A percentile compares a stretch with the other conserved stretches of the same genome.
Conservation (phyloP, 2,888 invertebrate species). For the Spilarctia lutea region DNA sequence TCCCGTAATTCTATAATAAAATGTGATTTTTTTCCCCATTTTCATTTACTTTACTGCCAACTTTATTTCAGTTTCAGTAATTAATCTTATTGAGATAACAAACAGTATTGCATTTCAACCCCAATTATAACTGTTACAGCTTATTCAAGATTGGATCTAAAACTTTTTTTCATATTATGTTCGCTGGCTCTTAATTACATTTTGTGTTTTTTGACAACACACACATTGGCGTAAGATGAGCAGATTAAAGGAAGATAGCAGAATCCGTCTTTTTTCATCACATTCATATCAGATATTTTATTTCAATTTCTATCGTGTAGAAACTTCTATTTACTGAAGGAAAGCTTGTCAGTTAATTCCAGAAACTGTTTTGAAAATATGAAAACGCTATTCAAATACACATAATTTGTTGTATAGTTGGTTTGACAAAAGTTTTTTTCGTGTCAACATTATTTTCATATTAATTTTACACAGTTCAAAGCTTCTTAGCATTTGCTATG, state of each 20-base stretch:
- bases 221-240: neutral
- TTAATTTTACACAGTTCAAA: neutral
- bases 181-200: neutral
- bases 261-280: neutral
- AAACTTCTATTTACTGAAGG: too few relatives aligned
- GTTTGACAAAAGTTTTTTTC: conserved; percentile 1
- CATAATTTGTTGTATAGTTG: neutral
- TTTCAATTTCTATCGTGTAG: neutral
- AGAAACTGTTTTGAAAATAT: neutral
- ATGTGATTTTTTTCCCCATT: neutral
- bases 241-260: neutral
- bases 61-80: neutral
- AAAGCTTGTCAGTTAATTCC: neutral
- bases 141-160: neutral
- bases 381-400: neutral
- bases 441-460: neutral
- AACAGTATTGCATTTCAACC: neutral
- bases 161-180: neutral
- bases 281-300: neutral
- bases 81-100: neutral
- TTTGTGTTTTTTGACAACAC: neutral
- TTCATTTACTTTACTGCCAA: neutral
- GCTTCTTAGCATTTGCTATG: neutral
- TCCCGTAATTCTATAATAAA: too few relatives aligned
- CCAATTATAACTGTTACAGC: neutral